Base-by-base conservation (phyloP, 2,113 vertebrate species). In the Nanorana parkeri region DNA sequence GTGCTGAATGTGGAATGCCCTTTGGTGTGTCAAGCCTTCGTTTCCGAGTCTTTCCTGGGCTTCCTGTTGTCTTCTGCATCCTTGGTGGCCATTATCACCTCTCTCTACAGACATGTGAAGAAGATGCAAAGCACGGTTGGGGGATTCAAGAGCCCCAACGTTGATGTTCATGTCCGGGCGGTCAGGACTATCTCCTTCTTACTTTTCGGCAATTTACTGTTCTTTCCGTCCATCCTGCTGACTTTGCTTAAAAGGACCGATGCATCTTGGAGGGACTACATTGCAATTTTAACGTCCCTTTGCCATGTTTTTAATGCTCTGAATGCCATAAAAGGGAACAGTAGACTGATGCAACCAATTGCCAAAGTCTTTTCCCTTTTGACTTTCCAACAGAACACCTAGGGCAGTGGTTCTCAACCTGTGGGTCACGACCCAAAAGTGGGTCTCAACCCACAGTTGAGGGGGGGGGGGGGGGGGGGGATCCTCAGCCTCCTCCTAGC, bases 101-200 rank as follows among this genome's bases (percentile, higher is more conserved):
- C 32, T 41, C 68, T 69, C n/a, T 52, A 5, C 7, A 69, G 68
- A 52, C 68, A 69, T n/a, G 52, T 69, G 41, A 51, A 52, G 11
- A 32, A n/a, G 1, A 23, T 69, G 36, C 36, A n/a, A 17, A n/a
- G 3, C 68, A 69, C 21, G 21, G 41, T 16, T 21, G 19, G 21
- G 10, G 41, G 41, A 20, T 69, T 69, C 41, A 52, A 41, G 23
- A 17, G 32, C n/a, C n/a, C 68, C n/a, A 69, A 4, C 41, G n/a
- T 47, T 3, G 41, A 69, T 13, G 68, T 36, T 52, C 68, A 69
- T 51, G n/a, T 51, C 5, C 68, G 68, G n/a, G 68, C 68, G 2
- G 41, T 51, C 20, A 51, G 16, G 17, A 69, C 68, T 21, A 20
- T 69, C 23, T 20, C 41, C 17, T 32, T 32, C 28, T 19, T 29